phyloP scores from a whole-genome alignment of 2,113 vertebrate genomes.

The Cavia porcellus region DNA sequence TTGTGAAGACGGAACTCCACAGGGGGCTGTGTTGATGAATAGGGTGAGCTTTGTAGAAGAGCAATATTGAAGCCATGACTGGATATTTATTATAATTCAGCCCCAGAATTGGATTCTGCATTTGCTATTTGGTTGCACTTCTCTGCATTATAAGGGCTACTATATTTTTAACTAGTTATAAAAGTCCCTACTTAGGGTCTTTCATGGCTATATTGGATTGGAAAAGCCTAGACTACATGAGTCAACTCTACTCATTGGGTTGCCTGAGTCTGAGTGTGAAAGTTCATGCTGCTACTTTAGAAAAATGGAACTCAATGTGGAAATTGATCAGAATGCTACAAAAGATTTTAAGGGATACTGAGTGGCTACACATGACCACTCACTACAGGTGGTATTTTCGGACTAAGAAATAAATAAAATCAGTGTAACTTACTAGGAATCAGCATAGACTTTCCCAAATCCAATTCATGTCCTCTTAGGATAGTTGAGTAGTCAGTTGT shows the following conservation, averaged over 20 bases:
- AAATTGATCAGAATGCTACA: background rate
- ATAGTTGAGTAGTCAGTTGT: conserved; percentile 13
- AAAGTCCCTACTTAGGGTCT: background rate
- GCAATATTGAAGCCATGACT: background rate
- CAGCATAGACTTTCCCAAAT: background rate
- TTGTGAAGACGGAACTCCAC: background rate
- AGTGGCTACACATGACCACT: background rate
- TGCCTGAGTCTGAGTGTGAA: background rate
- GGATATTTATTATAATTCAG: background rate
- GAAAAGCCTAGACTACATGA: background rate
- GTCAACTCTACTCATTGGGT: background rate
- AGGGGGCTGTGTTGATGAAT: background rate
- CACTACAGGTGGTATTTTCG: background rate
- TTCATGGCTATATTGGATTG: background rate
- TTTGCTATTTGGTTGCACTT: background rate
- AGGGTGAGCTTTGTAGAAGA: too few relatives aligned
- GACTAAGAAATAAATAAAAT: background rate
- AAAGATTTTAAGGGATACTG: background rate
- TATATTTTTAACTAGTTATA: background rate
- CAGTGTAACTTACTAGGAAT: background rate
- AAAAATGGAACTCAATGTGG: background rate
- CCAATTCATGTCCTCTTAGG: conserved; percentile 28
- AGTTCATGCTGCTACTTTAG: background rate
- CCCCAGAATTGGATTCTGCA: background rate
- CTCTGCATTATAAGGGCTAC: background rate